These are phyloP conservation scores for Leiothrix lutea DNA, from an alignment of 2,113 vertebrate genomes.

Conservation along the genomic window DNA sequence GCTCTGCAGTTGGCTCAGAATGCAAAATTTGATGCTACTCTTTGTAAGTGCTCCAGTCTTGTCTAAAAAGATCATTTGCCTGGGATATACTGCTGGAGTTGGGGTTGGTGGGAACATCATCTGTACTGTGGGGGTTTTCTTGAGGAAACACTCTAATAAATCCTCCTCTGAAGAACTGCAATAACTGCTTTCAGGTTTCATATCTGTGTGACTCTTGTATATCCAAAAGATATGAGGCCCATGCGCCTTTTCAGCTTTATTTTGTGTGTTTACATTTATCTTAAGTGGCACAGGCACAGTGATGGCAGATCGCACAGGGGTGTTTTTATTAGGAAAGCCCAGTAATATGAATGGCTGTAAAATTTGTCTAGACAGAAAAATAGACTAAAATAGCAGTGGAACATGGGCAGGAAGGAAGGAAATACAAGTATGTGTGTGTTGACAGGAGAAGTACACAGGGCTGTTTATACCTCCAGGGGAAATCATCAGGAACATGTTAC, in stretches of 20 bases:
- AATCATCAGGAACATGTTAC: background rate
- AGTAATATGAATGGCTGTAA: background rate
- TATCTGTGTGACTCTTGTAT: background rate
- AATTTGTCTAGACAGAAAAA: slow-evolving; percentile 9
- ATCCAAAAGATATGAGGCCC: background rate
- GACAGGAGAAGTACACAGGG: background rate
- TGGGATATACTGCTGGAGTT: background rate
- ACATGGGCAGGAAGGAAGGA: background rate
- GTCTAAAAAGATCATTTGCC: background rate
- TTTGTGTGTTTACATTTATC: background rate
- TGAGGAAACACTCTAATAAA: background rate
- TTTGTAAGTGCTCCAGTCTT: background rate
- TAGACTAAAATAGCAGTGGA: background rate
- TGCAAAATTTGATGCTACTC: background rate
- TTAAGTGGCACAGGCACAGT: background rate
- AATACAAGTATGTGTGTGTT: background rate
- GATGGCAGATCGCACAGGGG: background rate
- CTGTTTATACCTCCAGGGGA: background rate
- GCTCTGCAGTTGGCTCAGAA: background rate
- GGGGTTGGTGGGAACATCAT: background rate
- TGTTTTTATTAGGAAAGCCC: background rate
- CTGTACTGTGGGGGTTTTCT: background rate
- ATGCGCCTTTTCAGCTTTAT: background rate
- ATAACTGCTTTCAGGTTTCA: background rate
- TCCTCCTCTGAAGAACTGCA: background rate